Base-by-base conservation (phyloP, 2,113 vertebrate genomes). In the Tyrannus savana region DNA sequence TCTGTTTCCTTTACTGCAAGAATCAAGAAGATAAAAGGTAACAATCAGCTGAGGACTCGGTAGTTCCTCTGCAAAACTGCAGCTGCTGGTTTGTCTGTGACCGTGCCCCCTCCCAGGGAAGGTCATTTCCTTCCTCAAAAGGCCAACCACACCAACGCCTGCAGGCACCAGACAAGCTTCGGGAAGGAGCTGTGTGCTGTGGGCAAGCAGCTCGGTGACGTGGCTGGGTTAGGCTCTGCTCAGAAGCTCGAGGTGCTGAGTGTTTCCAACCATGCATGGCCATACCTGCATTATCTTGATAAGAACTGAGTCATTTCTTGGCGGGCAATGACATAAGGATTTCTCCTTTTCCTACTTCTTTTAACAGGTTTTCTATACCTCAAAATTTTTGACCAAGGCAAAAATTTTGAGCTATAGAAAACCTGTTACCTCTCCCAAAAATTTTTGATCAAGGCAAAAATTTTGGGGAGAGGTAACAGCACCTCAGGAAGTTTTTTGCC, bases 71-170 rank as follows among this genome's bases (percentile, higher is more conserved):
- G 23, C 47, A 64, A 47, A 93, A 49, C 12, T 28, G 78, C 58
- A 62, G 84, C 75, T 75, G 78, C 8, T 23, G 52, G 71, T 81
- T 87, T 77, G 76, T 23, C 89, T 56, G 71, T 0, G 16, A 82
- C 85, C 37, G 46, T 71, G 69, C 28, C 24, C 58, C 31, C 22
- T 58, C 14, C 2, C 4, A 63, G 30, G 76, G 64, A 92, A 91
- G 84, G 93, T 93, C 89, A 93, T 58, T 95, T 96, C 93, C 95
- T 95, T 97, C 95, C 92, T 59, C 81, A 71, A 84, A 90, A 55
- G 14, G 59, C 83, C 59, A 37, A 24, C 53, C 63, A 33, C 1
- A 0, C 42, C 52, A 64, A 30, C 0, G 14, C 25, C 47, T 55
- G 71, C 82, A 74, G 0, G 5, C 49, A 24, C 1, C 11, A 60